Evolutionary conservation across 1,140 invertebrate genomes (phyloP).

Genomic region (Atopsyche davidsoni): DNA sequence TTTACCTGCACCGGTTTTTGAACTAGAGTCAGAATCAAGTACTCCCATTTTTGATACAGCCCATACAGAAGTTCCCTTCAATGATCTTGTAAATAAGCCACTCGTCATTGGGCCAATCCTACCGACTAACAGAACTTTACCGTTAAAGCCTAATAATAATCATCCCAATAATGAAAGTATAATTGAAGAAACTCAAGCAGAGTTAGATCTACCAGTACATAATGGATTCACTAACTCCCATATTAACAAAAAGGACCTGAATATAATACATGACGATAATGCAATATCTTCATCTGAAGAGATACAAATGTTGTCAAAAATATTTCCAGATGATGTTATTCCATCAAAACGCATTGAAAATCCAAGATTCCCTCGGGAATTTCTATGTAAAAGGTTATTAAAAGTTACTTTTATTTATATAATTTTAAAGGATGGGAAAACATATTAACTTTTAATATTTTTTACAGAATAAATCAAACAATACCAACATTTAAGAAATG

Average conservation of each 20-base stretch:
- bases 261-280: too few relatives aligned
- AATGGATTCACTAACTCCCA: too few relatives aligned
- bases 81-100: slow-evolving; percentile 5
- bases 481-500: slow-evolving; percentile 57
- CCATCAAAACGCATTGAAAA: too few relatives aligned
- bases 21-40: too few relatives aligned
- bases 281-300: too few relatives aligned
- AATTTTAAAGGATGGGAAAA: slow-evolving; percentile 1
- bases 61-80: slow-evolving; percentile 5
- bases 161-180: too few relatives aligned
- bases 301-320: too few relatives aligned
- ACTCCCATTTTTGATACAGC: not conserved
- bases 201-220: too few relatives aligned
- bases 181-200: too few relatives aligned
- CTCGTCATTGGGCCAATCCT: slow-evolving; percentile 9
- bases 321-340: too few relatives aligned
- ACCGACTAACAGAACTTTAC: slow-evolving; percentile 1
- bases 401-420: slow-evolving; percentile 2
- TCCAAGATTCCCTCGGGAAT: slow-evolving; percentile 5
- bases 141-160: not conserved
- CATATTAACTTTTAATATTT: slow-evolving; percentile 2
- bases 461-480: slow-evolving; percentile 56
- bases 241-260: not conserved
- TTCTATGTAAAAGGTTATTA: slow-evolving; percentile 22
- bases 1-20: too few relatives aligned